Conservation (phyloP, 1,140 invertebrate genomes). For the Monochamus saltuarius region DNA sequence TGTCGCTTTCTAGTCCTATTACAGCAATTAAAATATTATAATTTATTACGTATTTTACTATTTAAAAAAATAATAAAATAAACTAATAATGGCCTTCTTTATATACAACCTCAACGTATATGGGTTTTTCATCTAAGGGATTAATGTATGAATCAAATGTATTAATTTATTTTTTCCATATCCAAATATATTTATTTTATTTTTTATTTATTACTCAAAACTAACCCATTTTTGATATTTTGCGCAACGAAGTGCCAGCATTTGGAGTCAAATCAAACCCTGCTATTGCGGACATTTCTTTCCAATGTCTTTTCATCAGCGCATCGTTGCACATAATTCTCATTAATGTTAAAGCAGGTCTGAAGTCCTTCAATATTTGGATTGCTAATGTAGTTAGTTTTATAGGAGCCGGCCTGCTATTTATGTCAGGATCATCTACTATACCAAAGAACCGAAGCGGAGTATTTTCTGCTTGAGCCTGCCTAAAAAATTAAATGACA, state of each 20-base stretch:
- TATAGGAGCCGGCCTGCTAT: conserved; percentile 74
- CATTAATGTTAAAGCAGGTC: conserved; percentile 77
- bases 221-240: conserved; percentile 70
- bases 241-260: conserved; percentile 79
- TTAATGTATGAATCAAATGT: too few relatives aligned
- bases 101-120: too few relatives aligned
- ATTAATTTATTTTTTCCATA: too few relatives aligned
- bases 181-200: too few relatives aligned
- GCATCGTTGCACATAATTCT: conserved; percentile 86
- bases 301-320: conserved; percentile 85
- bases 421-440: conserved; percentile 74
- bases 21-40: too few relatives aligned
- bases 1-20: conserved; percentile 64
- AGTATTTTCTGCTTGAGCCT: conserved; percentile 67
- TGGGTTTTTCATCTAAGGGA: too few relatives aligned
- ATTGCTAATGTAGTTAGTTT: conserved; percentile 71
- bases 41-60: too few relatives aligned
- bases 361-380: conserved; percentile 76
- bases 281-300: conserved; percentile 82
- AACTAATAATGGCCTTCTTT: too few relatives aligned
- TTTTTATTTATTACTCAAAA: not conserved
- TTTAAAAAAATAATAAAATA: too few relatives aligned
- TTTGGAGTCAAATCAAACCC: conserved; percentile 84
- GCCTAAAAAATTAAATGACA: conserved; percentile 54
- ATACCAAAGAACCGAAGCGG: conserved; percentile 65